Evolutionary conservation across 2,113 vertebrate genomes (phyloP), one percentile per base, ranked within the genome.

Genomic region (Pongo abelii): DNA sequence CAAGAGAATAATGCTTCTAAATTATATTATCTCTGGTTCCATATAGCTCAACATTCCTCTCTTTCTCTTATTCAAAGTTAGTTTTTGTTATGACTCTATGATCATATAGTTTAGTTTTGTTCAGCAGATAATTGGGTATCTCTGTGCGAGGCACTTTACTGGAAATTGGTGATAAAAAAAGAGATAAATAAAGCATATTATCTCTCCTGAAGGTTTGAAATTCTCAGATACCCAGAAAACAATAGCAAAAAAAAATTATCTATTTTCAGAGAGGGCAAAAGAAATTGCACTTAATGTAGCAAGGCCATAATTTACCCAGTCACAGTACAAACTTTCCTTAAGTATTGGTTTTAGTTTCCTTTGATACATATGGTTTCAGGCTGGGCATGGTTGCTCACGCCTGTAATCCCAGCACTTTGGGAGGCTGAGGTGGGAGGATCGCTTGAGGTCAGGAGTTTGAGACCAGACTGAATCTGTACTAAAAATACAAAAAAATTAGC

Each of bases 41-140:
- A 11, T 91, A 32, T 86, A 86, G 57, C 25, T 96, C 14, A 0
- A 61, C 50, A 89, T 77, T 75, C 59, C n/a, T 78, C 55, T 43
- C 32, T 43, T 55, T 79, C 18, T 84, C n/a, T 57, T n/a, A 83
- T 77, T 84, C 74, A 96, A 96, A 93, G 30, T 83, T 95, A 96
- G 23, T 52, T 93, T 5, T 69, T 85, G 38, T 50, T 85, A 52
- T 93, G 48, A 86, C 43, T 91, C 6, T 93, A 4, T 90, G 50
- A 90, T 20, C 27, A 52, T 59, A 38, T 74, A 94, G 1, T 83
- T n/a, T 83, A 79, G 22, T 91, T 86, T 92, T 90, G 23, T 67
- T 84, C 55, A 88, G 77, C 27, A 93, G 11, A 92, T 93, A n/a
- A 57, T 43, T 93, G 69, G 30, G 0, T 92, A 69, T 20, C 43